Evolutionary conservation across 1,140 invertebrate genomes (phyloP).

Genomic region (Drosophila ambigua): DNA sequence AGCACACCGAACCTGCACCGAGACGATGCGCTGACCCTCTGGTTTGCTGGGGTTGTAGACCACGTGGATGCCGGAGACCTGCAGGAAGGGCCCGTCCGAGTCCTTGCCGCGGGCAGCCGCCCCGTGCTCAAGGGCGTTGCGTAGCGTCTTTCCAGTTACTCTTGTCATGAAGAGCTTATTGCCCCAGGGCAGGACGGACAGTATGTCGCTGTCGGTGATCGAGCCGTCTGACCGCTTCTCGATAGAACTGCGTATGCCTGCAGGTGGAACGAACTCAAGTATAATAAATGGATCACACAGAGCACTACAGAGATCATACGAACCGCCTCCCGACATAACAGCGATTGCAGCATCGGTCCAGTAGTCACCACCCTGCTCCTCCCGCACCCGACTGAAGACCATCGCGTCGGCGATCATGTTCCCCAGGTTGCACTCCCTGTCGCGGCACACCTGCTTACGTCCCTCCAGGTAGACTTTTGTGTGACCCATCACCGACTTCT

Average conservation of each 20-base stretch:
- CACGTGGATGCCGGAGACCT: conserved; percentile 86
- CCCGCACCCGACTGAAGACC: conserved; percentile 84
- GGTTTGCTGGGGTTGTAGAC: conserved; percentile 85
- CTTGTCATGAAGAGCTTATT: conserved; percentile 85
- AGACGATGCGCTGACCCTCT: conserved; percentile 84
- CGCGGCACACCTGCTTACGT: conserved; percentile 86
- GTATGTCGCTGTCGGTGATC: conserved; percentile 68
- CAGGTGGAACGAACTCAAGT: not conserved
- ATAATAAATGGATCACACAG: no score
- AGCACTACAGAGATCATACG: not conserved
- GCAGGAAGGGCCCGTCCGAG: conserved; percentile 86
- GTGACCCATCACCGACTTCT: conserved; percentile 86
- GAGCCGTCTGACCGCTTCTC: conserved; percentile 58
- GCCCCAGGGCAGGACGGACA: conserved; percentile 86
- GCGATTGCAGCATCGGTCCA: conserved; percentile 92
- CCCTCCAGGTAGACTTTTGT: conserved; percentile 88
- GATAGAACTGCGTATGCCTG: conserved; percentile 76
- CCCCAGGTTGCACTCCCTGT: conserved; percentile 92
- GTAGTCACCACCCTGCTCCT: conserved; percentile 83
- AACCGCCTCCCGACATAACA: conserved; percentile 88
- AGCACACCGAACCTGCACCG: conserved; percentile 85
- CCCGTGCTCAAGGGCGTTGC: conserved; percentile 85
- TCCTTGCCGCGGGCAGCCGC: conserved; percentile 84
- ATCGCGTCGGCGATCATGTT: conserved; percentile 92
- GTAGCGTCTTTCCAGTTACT: conserved; percentile 84